Evolutionary conservation across 2,797 vertebrate species (phyloP).

Genomic region (Molossus molossus): DNA sequence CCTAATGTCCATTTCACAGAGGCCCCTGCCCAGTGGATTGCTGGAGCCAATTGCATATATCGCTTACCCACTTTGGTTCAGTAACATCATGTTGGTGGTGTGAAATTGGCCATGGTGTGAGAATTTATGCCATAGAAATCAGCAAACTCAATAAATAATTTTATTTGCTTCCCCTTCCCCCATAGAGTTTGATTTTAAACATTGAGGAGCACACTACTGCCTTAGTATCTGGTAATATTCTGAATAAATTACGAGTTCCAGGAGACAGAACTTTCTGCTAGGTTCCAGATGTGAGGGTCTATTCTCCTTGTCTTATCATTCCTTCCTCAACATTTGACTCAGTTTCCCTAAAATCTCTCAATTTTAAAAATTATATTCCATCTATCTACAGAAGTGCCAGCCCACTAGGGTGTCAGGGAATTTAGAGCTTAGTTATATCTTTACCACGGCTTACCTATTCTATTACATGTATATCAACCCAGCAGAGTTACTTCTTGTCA

Average conservation of each 20-base stretch:
- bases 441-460: background rate
- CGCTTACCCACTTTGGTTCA: background rate
- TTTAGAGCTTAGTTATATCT: background rate
- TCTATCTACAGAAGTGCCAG: background rate
- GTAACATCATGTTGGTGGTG: background rate
- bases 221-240: background rate
- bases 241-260: background rate
- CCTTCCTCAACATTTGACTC: constrained; percentile 28
- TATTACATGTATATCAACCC: background rate
- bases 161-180: background rate
- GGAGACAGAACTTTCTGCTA: background rate
- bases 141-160: background rate
- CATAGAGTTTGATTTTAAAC: background rate
- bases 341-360: background rate
- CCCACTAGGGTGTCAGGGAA: background rate
- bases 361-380: background rate
- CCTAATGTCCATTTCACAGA: background rate
- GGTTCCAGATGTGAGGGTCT: background rate
- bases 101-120: background rate
- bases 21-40: background rate
- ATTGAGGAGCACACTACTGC: background rate
- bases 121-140: background rate
- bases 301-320: background rate
- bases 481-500: background rate
- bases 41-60: too few relatives aligned